phyloP scores from a whole-genome alignment of 2,113 vertebrate genomes.

The Calypte anna region DNA sequence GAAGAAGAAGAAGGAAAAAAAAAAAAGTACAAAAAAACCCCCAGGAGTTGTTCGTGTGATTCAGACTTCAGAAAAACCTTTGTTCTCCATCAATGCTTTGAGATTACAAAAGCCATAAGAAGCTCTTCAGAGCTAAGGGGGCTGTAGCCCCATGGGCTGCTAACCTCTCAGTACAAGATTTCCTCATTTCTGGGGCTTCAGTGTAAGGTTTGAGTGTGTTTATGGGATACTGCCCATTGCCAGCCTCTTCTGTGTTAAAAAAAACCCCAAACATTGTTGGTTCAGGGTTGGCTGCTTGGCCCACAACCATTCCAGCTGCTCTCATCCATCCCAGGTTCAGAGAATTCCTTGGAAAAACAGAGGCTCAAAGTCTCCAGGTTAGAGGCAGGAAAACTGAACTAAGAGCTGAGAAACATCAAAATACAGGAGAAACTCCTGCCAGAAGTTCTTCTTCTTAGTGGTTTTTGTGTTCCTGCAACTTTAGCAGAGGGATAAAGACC shows the following conservation, averaged over 20 bases:
- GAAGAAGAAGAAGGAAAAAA: neutral
- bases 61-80: neutral
- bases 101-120: neutral
- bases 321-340: neutral
- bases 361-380: neutral
- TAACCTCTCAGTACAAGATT: neutral
- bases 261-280: neutral
- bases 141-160: neutral
- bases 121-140: neutral
- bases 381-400: neutral
- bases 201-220: neutral
- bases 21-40: too few species aligned
- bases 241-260: neutral
- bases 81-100: neutral
- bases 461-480: neutral
- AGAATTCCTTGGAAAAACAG: neutral
- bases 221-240: neutral
- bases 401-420: neutral
- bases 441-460: neutral
- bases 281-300: neutral
- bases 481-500: neutral
- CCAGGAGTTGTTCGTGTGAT: neutral
- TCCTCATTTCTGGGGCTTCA: neutral
- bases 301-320: neutral
- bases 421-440: neutral